phyloP scores from a whole-genome alignment of 2,797 vertebrate genomes.

The Florisuga fusca region DNA sequence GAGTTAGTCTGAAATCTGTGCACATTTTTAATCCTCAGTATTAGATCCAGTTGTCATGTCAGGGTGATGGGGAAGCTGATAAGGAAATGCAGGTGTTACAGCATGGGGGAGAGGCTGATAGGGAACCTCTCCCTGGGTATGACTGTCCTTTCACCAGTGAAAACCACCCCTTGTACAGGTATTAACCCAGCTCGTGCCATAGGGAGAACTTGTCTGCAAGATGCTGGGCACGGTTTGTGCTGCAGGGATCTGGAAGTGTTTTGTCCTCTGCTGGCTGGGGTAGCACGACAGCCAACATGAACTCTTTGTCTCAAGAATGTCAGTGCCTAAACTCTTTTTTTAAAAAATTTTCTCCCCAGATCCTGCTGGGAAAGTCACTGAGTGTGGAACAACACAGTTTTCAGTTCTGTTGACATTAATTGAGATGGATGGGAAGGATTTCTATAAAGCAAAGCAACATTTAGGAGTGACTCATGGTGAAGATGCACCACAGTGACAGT shows the following conservation, averaged over 20 bases:
- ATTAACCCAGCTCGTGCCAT: rapidly evolving
- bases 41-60: rapidly evolving
- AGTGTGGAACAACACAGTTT: not conserved
- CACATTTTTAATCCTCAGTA: not conserved
- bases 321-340: not conserved
- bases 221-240: not conserved
- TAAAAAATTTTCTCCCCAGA: not conserved
- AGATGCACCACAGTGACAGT: not conserved
- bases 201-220: not conserved
- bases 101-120: not conserved
- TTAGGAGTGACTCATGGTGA: not conserved
- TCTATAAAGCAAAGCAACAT: not conserved
- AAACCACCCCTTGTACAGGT: not conserved
- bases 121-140: not conserved
- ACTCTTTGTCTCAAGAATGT: not conserved
- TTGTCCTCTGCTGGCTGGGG: not conserved
- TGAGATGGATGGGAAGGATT: not conserved
- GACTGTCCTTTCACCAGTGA: not conserved
- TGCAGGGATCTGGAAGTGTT: not conserved
- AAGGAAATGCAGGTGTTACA: not conserved
- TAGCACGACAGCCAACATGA: rapidly evolving
- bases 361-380: not conserved
- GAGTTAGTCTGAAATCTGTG: not conserved
- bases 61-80: not conserved
- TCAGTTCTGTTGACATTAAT: not conserved